Evolutionary conservation across 2,113 vertebrate species (phyloP).

Genomic region (Thalassarche chlororhynchos): DNA sequence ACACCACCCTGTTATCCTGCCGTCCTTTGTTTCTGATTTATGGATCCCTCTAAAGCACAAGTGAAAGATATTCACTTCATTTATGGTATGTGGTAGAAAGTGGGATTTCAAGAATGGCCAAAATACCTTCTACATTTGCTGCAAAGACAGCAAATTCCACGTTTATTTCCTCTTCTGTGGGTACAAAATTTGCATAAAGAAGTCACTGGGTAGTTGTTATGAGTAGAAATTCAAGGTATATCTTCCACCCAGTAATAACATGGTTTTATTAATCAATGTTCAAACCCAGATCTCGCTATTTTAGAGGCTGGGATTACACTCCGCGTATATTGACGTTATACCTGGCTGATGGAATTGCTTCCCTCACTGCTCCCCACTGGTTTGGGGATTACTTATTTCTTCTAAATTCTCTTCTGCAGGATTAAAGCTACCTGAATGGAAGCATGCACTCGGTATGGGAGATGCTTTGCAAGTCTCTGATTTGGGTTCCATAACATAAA

Average conservation of each 20-base stretch:
- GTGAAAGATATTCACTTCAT: neutral
- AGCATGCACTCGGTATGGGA: neutral
- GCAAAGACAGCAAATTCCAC: conserved; percentile 8
- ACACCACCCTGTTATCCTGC: conserved; percentile 23
- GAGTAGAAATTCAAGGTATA: neutral
- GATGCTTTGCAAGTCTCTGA: neutral
- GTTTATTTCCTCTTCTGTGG: neutral
- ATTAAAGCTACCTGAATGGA: neutral
- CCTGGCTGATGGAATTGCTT: neutral
- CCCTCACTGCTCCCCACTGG: neutral
- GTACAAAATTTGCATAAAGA: neutral
- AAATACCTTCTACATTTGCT: neutral
- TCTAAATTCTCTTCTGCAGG: neutral
- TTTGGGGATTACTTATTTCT: neutral
- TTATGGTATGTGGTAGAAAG: neutral
- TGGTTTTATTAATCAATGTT: neutral
- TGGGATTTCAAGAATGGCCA: neutral
- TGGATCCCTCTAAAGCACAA: neutral
- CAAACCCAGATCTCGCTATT: neutral
- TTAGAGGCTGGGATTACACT: neutral
- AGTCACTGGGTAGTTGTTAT: neutral
- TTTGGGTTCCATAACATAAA: neutral
- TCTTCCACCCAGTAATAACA: neutral
- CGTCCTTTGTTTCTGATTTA: conserved; percentile 13
- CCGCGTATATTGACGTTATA: neutral